A percentile compares a stretch with the other conserved stretches of the same genome.
These are phyloP conservation scores for Sebastes melanostomus DNA, from an alignment of 2,797 vertebrate genomes.

Conservation along the genomic window DNA sequence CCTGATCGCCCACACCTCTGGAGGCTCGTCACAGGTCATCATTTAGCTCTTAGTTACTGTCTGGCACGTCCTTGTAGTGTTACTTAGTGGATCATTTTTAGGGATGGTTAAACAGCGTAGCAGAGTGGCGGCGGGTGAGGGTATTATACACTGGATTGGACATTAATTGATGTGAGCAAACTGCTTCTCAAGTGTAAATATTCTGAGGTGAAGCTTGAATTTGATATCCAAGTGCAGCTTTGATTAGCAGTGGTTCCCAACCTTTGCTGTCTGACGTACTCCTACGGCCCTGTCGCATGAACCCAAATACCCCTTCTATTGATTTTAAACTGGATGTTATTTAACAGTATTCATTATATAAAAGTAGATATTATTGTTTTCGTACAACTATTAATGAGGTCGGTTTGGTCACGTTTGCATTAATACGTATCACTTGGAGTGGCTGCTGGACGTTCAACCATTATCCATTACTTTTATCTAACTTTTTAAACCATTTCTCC, in stretches of 20 bases:
- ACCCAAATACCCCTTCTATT: neutral
- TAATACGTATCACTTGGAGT: neutral
- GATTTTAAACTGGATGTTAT: neutral
- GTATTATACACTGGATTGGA: neutral
- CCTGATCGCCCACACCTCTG: conserved; percentile 48
- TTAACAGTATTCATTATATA: neutral
- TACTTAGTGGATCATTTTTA: conserved; percentile 42
- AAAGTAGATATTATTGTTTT: neutral
- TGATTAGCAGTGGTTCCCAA: neutral
- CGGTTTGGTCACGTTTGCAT: neutral
- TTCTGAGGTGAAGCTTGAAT: neutral
- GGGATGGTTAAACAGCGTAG: conserved; percentile 37
- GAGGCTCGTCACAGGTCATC: conserved; percentile 41
- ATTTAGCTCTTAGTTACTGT: conserved; percentile 56
- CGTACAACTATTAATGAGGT: neutral
- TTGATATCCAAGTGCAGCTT: neutral
- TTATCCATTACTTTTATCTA: neutral
- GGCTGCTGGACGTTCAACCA: neutral
- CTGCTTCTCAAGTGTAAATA: neutral
- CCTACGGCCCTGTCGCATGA: neutral
- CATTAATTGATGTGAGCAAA: neutral
- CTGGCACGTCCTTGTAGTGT: conserved; percentile 23
- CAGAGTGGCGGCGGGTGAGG: neutral
- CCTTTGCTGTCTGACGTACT: neutral
- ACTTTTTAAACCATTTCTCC: too few relatives aligned